phyloP scores from a whole-genome alignment of 2,888 invertebrate species.

The Plusia festucae region DNA sequence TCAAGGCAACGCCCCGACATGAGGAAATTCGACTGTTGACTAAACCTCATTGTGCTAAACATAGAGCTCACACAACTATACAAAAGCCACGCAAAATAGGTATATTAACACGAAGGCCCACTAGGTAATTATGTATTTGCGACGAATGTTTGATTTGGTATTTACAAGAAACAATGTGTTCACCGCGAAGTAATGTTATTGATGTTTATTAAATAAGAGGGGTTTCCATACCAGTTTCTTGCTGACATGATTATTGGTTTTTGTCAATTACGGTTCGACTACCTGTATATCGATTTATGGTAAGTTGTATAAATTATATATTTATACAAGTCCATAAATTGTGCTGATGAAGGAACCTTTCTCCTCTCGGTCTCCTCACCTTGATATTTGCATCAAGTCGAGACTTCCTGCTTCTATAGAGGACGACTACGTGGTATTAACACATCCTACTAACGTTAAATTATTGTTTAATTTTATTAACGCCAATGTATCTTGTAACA shows the following conservation, averaged over 20 bases:
- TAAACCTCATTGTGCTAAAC: constrained; percentile 61
- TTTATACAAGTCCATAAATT: constrained; percentile 41
- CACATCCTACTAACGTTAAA: constrained; percentile 44
- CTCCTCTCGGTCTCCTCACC: constrained; percentile 74
- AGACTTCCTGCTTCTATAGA: constrained; percentile 82
- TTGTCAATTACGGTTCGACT: constrained; percentile 4
- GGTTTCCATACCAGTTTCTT: neutral
- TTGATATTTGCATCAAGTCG: constrained; percentile 82
- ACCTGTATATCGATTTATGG: constrained; percentile 14
- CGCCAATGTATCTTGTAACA: constrained; percentile 21
- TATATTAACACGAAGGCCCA: constrained; percentile 8
- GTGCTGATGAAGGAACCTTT: constrained; percentile 66
- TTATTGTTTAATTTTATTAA: constrained; percentile 12
- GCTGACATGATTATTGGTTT: neutral
- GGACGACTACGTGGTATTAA: constrained; percentile 69
- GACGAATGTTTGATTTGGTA: neutral
- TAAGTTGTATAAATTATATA: constrained; percentile 28
- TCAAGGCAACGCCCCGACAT: constrained; percentile 75
- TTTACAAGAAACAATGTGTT: neutral
- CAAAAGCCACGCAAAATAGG: constrained; percentile 5
- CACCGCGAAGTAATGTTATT: neutral
- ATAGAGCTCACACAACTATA: constrained; percentile 56
- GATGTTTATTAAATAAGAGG: neutral
- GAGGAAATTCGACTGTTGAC: constrained; percentile 73
- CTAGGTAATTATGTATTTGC: neutral